Conservation (phyloP, 2,113 vertebrate genomes). For the Callospermophilus lateralis region DNA sequence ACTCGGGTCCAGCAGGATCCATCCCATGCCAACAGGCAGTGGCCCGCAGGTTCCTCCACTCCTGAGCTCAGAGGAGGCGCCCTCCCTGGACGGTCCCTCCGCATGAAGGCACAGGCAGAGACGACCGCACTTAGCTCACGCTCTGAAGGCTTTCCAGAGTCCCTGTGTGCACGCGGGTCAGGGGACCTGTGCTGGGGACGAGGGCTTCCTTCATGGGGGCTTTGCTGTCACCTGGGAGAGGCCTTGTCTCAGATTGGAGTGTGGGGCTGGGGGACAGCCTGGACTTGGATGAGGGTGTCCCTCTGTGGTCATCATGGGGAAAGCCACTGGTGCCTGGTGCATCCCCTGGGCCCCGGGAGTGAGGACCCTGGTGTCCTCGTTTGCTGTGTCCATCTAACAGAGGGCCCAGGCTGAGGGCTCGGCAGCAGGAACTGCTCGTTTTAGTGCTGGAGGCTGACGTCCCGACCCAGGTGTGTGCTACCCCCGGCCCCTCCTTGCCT, state of each 20-base stretch:
- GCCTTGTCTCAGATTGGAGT: background rate
- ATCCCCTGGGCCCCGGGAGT: background rate
- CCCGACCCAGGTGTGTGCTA: background rate
- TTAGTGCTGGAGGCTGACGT: background rate
- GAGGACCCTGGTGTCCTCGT: too few relatives aligned
- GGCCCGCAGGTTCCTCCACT: background rate
- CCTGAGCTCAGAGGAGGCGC: accelerated
- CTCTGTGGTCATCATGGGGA: background rate
- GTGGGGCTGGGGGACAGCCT: background rate
- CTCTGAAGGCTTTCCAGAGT: too few relatives aligned
- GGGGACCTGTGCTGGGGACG: background rate
- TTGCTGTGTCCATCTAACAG: too few relatives aligned
- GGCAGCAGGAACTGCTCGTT: too few relatives aligned
- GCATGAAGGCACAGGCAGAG: too few relatives aligned
- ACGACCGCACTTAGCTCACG: too few relatives aligned
- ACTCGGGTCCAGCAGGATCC: accelerated
- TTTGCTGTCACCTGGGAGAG: background rate
- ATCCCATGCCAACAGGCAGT: background rate
- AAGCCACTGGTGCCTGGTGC: background rate
- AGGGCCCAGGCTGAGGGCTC: background rate
- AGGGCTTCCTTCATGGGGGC: background rate
- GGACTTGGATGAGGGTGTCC: background rate
- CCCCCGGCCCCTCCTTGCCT: background rate
- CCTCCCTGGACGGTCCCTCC: too few relatives aligned
- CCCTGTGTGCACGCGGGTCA: background rate